A percentile compares a stretch with the other conserved stretches of the same genome.
Evolutionary conservation across 2,797 vertebrate species (phyloP).

Genomic region (Malacoctenus gilli): DNA sequence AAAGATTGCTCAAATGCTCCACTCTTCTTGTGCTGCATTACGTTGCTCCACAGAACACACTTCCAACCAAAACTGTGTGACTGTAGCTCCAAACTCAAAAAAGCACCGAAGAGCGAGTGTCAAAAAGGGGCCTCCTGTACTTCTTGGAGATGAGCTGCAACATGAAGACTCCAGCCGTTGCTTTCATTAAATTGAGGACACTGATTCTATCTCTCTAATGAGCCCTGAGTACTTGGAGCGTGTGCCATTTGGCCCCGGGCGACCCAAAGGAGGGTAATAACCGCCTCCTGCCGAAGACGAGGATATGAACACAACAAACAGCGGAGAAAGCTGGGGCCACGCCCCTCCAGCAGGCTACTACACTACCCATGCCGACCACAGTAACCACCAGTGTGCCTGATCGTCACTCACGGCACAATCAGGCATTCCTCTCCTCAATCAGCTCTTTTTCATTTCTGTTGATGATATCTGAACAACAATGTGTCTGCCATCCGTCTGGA

Average conservation of each 20-base stretch:
- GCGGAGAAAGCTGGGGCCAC: constrained; percentile 54
- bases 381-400: constrained; percentile 68
- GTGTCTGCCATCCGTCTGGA: constrained; percentile 32
- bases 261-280: constrained; percentile 60
- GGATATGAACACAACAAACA: constrained; percentile 73
- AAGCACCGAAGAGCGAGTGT: constrained; percentile 19
- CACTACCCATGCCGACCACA: constrained; percentile 64
- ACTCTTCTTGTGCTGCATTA: too few relatives aligned
- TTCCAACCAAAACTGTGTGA: too few relatives aligned
- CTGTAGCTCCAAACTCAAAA: constrained; percentile 46
- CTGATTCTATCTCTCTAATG: constrained; percentile 81
- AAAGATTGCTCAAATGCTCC: too few relatives aligned
- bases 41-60: too few relatives aligned
- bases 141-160: constrained; percentile 64
- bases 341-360: constrained; percentile 62
- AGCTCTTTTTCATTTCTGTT: constrained; percentile 63
- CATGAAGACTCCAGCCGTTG: constrained; percentile 63
- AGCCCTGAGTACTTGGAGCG: constrained; percentile 67
- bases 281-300: constrained; percentile 63
- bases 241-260: constrained; percentile 73
- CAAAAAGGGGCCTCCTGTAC: constrained; percentile 35
- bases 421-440: constrained; percentile 60
- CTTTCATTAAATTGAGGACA: constrained; percentile 74
- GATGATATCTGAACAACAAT: constrained; percentile 41
- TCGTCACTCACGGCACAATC: constrained; percentile 51